Evolutionary conservation across 2,888 invertebrate species (phyloP).

Genomic region (Seladonia tumulorum): DNA sequence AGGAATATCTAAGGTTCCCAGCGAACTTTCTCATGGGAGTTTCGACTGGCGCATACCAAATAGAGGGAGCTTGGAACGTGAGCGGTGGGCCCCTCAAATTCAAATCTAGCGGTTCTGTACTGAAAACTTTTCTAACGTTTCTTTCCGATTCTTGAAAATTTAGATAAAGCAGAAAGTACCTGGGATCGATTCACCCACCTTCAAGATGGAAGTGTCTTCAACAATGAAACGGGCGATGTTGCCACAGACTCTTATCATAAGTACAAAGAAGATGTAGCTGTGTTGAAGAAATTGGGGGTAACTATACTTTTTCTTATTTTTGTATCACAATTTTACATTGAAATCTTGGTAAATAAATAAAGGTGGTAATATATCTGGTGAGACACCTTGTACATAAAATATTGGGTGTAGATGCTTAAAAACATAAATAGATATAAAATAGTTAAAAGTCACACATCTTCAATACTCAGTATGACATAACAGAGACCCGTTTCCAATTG

Average conservation of each 20-base stretch:
- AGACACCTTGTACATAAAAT: no score
- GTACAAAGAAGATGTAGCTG: conserved; percentile 57
- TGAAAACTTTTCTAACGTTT: conserved; percentile 27
- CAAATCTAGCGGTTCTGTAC: conserved; percentile 15
- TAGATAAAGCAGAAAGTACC: conserved; percentile 88
- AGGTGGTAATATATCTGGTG: no score
- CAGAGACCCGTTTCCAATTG: no score
- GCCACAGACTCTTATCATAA: conserved; percentile 84
- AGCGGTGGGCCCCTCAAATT: conserved; percentile 84
- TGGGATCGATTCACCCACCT: conserved; percentile 87
- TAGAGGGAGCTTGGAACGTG: conserved; percentile 88
- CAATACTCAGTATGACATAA: no score
- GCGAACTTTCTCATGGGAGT: conserved; percentile 70
- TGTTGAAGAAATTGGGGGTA: conserved; percentile 57
- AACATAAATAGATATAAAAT: no score
- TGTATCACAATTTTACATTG: background rate
- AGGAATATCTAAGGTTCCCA: conserved; percentile 66
- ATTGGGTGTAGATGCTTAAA: no score
- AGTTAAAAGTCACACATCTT: no score
- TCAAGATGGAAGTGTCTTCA: conserved; percentile 85
- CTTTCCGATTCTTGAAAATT: conserved; percentile 67
- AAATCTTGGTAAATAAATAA: no score
- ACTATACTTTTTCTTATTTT: conserved; percentile 85
- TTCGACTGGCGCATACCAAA: conserved; percentile 86
- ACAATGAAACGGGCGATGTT: conserved; percentile 87